phyloP scores from a whole-genome alignment of 1,140 invertebrate species.

The Choristoneura fumiferana region DNA sequence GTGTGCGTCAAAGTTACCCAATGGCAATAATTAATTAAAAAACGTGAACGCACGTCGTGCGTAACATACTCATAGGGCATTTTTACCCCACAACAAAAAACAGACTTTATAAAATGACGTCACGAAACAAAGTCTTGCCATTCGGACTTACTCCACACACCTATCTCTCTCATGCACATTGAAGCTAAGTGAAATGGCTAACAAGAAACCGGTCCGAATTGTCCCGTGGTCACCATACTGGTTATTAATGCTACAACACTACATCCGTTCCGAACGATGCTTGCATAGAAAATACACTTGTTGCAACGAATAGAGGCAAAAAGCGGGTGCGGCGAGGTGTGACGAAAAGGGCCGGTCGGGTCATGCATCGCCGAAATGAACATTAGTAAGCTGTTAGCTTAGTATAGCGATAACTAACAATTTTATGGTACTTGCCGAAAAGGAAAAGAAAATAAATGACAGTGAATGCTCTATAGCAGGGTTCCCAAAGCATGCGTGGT shows the following conservation, averaged over 20 bases:
- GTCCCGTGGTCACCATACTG: background rate
- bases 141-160: background rate
- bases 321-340: conserved; percentile 19
- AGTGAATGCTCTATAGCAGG: background rate
- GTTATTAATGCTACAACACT: background rate
- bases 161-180: background rate
- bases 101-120: background rate
- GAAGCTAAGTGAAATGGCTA: background rate
- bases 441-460: background rate
- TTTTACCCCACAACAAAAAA: too few relatives aligned
- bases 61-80: background rate
- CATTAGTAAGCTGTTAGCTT: conserved; percentile 5
- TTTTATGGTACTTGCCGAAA: background rate
- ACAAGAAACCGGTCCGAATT: background rate
- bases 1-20: too few relatives aligned
- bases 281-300: background rate
- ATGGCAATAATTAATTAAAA: too few relatives aligned
- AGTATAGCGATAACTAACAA: background rate
- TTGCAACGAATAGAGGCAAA: conserved; percentile 9
- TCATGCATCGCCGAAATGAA: conserved; percentile 45
- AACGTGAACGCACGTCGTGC: background rate
- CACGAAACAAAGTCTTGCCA: background rate
- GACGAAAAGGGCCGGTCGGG: conserved; percentile 36
- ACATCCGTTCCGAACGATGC: background rate
- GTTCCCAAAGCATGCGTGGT: too few relatives aligned